Evolutionary conservation across 2,113 vertebrate genomes (phyloP), one percentile per base, ranked within the genome.

Genomic region (Eupsittula cactorum): DNA sequence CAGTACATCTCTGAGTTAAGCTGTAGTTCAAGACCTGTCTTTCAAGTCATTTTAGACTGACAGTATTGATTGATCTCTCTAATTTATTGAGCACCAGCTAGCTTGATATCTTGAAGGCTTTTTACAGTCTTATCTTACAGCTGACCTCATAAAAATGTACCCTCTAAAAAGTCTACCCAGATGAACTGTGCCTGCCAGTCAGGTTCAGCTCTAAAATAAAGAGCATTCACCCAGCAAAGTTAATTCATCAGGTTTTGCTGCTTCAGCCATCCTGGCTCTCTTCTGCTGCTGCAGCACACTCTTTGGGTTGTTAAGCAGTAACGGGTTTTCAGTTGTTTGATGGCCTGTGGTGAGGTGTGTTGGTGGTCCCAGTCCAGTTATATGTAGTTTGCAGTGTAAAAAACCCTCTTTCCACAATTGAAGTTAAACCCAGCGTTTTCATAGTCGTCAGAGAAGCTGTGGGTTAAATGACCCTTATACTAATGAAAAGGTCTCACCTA

Each of bases 171-270:
- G 76, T 79, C 88, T 95, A 4, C 65, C 70, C 59, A 59, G 73
- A 91, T 65, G 84, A 95, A 39, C 70, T 2, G 0, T 84, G 62
- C 64, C 76, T 94, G 86, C 73, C 92, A 62, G 90, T 88, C 83
- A 85, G 83, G 52, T 42, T 88, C 69, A 86, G 65, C 73, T 57
- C 57, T 83, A 18, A 94, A 90, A 88, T 47, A 35, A 96, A 68
- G 77, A 82, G 69, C 73, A n/a, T 92, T 92, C 93, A 94, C 57
- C 80, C 76, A 86, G 93, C 69, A 75, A 90, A 96, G 57, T 92
- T 92, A 83, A 96, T 88, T 93, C 75, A 59, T 60, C 75, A 42
- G n/a, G 37, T 95, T 86, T 85, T 95, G 86, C 69, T 68, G 23
- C 82, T 96, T 90, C 90, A 92, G 80, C 25, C 27, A 27, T 76